Evolutionary conservation across 2,888 invertebrate species (phyloP).

Genomic region (Hypercompe scribonia): DNA sequence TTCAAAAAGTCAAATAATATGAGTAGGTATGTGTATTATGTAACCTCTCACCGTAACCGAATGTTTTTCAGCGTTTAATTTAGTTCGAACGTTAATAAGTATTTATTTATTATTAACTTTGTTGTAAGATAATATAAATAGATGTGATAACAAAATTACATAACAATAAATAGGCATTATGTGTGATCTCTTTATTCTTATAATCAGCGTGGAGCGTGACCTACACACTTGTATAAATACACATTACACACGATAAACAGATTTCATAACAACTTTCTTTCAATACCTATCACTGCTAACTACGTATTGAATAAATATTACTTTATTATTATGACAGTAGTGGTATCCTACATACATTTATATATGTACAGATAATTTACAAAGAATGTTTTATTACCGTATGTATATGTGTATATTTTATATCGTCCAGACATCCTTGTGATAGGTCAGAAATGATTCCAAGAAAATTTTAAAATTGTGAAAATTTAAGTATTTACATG

Average conservation of each 20-base stretch:
- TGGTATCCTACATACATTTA: too few relatives aligned
- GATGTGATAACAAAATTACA: neutral
- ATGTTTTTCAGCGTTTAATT: neutral
- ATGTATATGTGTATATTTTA: too few relatives aligned
- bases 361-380: too few relatives aligned
- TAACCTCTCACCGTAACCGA: neutral
- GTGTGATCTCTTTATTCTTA: neutral
- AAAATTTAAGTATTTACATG: too few relatives aligned
- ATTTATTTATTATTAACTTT: neutral
- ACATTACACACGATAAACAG: neutral
- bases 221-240: neutral
- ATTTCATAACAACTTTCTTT: neutral
- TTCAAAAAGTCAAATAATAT: neutral
- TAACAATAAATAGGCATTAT: neutral
- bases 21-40: neutral
- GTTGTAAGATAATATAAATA: neutral
- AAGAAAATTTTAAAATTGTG: too few relatives aligned
- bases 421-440: too few relatives aligned
- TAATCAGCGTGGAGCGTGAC: neutral
- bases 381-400: too few relatives aligned
- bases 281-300: neutral
- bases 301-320: too few relatives aligned
- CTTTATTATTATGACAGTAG: too few relatives aligned
- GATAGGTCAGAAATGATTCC: too few relatives aligned
- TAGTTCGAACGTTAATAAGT: neutral